These are phyloP conservation scores for Varanus komodoensis DNA, from an alignment of 2,113 vertebrate species.

Conservation along the genomic window DNA sequence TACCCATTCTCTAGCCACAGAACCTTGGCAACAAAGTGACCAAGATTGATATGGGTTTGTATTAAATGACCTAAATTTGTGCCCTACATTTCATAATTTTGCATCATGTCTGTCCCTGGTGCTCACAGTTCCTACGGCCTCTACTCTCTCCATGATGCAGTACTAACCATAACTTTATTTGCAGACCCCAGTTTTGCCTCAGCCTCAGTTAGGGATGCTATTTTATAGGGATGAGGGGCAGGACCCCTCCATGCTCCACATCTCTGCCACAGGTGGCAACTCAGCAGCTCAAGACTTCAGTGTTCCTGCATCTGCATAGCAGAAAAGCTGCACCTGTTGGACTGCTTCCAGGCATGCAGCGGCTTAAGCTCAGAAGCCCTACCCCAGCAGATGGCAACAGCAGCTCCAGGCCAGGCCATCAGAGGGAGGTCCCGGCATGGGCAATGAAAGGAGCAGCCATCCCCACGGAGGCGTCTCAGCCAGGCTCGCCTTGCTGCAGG, in stretches of 20 bases:
- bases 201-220: not conserved
- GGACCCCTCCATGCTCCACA: not conserved
- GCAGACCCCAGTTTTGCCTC: not conserved
- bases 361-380: not conserved
- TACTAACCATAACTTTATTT: not conserved
- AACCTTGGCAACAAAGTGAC: not conserved
- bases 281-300: not conserved
- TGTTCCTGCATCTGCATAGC: not conserved
- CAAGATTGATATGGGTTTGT: not conserved
- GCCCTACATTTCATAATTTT: not conserved
- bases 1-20: not conserved
- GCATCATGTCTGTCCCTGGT: not conserved
- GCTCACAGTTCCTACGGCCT: not conserved
- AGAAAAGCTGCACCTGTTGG: not conserved
- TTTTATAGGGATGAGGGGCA: too few relatives aligned
- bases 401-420: not conserved
- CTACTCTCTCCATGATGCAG: not conserved
- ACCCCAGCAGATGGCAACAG: not conserved
- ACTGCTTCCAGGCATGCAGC: not conserved
- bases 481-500: not conserved
- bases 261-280: not conserved
- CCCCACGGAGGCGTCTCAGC: not conserved
- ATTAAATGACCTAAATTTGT: not conserved
- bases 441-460: not conserved
- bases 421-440: not conserved